These are phyloP conservation scores for Drosophila planitibia DNA, from an alignment of 2,888 invertebrate genomes.

Conservation along the genomic window DNA sequence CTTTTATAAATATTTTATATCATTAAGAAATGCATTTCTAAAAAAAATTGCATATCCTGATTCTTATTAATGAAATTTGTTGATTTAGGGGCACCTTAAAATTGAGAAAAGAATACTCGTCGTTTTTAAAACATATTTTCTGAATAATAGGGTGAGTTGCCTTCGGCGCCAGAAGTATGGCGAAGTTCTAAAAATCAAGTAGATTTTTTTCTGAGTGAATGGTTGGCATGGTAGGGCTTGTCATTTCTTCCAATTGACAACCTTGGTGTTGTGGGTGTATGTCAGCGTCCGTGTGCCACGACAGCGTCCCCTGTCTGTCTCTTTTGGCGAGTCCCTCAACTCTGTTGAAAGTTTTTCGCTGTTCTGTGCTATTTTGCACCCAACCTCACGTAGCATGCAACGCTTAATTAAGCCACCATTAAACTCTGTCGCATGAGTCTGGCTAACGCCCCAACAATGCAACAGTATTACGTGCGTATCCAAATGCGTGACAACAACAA, in stretches of 20 bases:
- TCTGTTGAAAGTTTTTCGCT: slow-evolving; percentile 59
- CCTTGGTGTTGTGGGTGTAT: slow-evolving; percentile 39
- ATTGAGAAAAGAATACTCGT: background rate
- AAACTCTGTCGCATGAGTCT: slow-evolving; percentile 60
- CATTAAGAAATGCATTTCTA: background rate
- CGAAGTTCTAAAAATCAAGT: background rate
- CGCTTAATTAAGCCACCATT: slow-evolving; percentile 75
- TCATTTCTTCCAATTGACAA: slow-evolving; percentile 54
- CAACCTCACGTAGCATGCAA: slow-evolving; percentile 73
- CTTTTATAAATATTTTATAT: background rate
- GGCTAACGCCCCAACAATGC: slow-evolving; percentile 36
- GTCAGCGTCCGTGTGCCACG: slow-evolving; percentile 35
- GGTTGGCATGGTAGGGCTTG: background rate
- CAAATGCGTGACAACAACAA: slow-evolving; percentile 26
- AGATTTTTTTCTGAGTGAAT: background rate
- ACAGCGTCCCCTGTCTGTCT: background rate
- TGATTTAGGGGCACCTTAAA: background rate
- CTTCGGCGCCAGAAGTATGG: background rate
- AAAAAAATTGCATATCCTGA: background rate
- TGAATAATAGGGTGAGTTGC: background rate
- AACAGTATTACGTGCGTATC: slow-evolving; percentile 29
- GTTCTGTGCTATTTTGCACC: slow-evolving; percentile 50
- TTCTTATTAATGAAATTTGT: background rate
- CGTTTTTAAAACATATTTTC: background rate
- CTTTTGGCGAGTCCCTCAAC: slow-evolving; percentile 26